These are phyloP conservation scores for Halichoerus grypus DNA, from an alignment of 2,113 vertebrate genomes.

Conservation along the genomic window DNA sequence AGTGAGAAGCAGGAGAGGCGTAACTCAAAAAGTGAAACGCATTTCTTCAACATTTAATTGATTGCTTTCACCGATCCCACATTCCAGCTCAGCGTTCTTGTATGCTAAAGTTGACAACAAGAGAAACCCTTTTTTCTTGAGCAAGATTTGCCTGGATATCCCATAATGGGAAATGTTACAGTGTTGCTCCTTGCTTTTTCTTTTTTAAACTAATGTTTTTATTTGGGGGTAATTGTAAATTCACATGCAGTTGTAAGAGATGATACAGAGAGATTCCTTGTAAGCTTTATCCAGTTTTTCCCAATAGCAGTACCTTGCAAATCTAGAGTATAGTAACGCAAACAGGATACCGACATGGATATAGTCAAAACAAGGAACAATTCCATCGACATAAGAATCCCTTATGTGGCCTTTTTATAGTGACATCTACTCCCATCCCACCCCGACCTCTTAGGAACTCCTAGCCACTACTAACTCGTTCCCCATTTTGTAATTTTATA, in stretches of 20 bases:
- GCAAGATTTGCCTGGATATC: neutral
- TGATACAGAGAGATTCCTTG: neutral
- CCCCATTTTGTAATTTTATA: neutral
- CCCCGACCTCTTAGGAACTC: neutral
- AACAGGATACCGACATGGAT: fast-evolving
- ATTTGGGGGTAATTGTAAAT: neutral
- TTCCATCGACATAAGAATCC: neutral
- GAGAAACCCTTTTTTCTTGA: neutral
- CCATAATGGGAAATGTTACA: neutral
- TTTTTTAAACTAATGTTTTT: neutral
- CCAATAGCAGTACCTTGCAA: neutral
- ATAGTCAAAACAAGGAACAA: neutral
- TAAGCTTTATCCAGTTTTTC: neutral
- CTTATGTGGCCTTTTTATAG: neutral
- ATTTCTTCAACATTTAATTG: neutral
- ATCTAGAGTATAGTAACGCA: neutral
- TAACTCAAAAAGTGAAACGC: neutral
- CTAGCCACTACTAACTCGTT: neutral
- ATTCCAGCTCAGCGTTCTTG: neutral
- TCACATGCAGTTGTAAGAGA: neutral
- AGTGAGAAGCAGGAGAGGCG: neutral
- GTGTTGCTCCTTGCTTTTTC: neutral
- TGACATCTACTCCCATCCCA: neutral
- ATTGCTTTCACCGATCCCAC: neutral
- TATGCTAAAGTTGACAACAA: neutral